phyloP scores from a whole-genome alignment of 2,888 invertebrate species.

The Dynastes tityus region DNA sequence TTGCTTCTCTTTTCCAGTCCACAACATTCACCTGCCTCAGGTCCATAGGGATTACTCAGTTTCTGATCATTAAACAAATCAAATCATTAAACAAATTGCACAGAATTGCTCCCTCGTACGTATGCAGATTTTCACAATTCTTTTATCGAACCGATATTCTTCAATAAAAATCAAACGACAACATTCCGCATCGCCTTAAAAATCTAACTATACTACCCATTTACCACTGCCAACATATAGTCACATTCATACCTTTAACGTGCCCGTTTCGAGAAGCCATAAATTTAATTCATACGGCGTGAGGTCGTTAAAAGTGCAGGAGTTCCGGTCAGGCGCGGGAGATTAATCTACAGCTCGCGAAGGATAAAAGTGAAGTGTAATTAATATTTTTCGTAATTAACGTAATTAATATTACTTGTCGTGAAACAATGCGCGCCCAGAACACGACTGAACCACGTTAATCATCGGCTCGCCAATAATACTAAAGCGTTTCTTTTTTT shows the following conservation, averaged over 20 bases:
- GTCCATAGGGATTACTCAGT: no score
- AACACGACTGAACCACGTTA: neutral
- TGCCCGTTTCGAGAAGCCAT: neutral
- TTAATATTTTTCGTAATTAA: constrained; percentile 46
- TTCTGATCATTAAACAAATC: no score
- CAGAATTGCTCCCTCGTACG: no score
- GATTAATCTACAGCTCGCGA: constrained; percentile 5
- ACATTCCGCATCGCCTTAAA: no score
- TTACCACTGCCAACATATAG: no score
- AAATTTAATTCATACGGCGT: constrained; percentile 2
- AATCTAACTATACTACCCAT: no score
- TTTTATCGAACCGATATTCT: no score
- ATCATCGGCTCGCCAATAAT: constrained; percentile 11
- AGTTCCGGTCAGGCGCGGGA: constrained; percentile 9
- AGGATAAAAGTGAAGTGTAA: constrained; percentile 45
- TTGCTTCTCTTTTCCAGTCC: no score
- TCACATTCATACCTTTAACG: neutral
- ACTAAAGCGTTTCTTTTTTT: neutral
- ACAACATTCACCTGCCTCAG: no score
- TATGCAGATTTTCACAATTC: no score
- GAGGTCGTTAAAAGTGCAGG: constrained; percentile 8
- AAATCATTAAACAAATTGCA: no score
- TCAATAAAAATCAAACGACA: no score
- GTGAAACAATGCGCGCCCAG: constrained; percentile 14
- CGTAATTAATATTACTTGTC: constrained; percentile 35